Evolutionary conservation across 2,797 vertebrate genomes (phyloP).

Genomic region (Perodicticus potto): DNA sequence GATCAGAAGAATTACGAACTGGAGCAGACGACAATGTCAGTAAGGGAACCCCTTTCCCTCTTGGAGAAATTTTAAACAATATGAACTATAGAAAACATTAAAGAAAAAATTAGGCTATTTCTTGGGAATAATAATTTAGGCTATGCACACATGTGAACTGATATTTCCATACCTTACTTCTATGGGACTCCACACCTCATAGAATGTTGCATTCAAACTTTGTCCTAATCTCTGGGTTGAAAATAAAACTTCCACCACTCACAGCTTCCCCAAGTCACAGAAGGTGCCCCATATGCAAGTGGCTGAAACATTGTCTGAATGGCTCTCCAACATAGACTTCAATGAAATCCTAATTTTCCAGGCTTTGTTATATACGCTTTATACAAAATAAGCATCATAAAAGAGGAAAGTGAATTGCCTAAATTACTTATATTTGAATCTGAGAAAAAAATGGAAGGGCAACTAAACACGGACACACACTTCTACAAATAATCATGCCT

Average conservation of each 20-base stretch:
- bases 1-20: not conserved
- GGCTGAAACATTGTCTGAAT: not conserved
- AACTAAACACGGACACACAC: not conserved
- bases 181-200: not conserved
- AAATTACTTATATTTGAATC: not conserved
- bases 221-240: not conserved
- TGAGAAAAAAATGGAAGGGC: not conserved
- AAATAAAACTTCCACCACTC: not conserved
- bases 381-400: not conserved
- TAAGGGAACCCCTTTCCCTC: not conserved
- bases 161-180: not conserved
- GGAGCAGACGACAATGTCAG: not conserved
- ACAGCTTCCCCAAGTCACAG: not conserved
- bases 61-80: constrained; percentile 5
- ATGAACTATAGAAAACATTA: not conserved
- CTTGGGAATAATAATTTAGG: not conserved
- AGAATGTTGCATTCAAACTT: not conserved
- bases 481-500: not conserved
- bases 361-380: not conserved
- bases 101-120: constrained; percentile 16
- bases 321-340: not conserved
- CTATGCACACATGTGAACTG: not conserved
- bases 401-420: not conserved
- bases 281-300: not conserved
- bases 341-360: not conserved